Base-by-base conservation (phyloP, 2,888 invertebrate genomes). In the Phortica magna region DNA sequence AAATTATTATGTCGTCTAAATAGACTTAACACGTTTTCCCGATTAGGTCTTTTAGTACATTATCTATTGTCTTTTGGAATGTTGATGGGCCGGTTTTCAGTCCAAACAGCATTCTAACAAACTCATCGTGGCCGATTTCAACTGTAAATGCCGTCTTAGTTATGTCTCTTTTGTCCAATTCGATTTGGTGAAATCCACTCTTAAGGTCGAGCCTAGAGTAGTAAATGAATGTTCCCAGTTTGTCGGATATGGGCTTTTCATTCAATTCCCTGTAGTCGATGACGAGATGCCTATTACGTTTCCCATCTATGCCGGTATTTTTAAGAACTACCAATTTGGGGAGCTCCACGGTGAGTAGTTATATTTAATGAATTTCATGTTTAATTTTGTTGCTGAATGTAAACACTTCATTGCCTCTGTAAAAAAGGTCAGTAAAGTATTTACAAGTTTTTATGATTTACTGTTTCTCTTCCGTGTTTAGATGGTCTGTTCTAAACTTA, bases 1-100 rank as follows among this genome's bases (percentile, higher is more conserved):
- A 82, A 2, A 81, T 73, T 39, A 82, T 75, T n/a, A 82, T 78
- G 48, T 82, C 81, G 53, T 83, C 78, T 12, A 81, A 17, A 43
- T 82, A 79, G 10, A 82, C 81, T 7, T 80, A 41, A 59, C 80
- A 61, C 73, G 81, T 31, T 31, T 31, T 31, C 5, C 31, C 31
- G 31, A 31, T 31, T 31, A 31, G 31, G 31, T 31, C 31, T 31
- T 31, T 31, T 31, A 31, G 31, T 31, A 31, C 31, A 4, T 31
- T 31, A 31, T 31, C 31, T 3, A 31, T 31, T 31, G 31, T 3
- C 31, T 3, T 31, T 31, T 31, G 80, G 39, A 84, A 82, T 1
- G 81, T 83, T 7, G 81, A 79, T 59, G 82, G 31, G 2, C 2
- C 31, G 31, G 1, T 31, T 31, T 31, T 31, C 3, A 31, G 31